Conservation (phyloP, 1,140 invertebrate species). For the Drosophila truncata region DNA sequence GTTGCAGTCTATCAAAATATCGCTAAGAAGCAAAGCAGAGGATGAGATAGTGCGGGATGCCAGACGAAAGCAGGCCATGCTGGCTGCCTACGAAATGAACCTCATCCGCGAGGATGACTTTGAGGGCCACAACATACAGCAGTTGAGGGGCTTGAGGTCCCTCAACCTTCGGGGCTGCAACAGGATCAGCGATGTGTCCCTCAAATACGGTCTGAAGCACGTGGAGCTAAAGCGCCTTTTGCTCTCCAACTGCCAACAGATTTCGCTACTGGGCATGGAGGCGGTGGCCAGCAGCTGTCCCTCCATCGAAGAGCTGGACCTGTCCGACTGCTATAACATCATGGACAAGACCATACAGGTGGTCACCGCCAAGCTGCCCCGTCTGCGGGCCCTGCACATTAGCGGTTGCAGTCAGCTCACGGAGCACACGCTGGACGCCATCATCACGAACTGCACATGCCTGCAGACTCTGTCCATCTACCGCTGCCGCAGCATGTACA, state of each 20-base stretch:
- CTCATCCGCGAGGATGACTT: constrained; percentile 85
- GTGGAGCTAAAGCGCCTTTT: constrained; percentile 86
- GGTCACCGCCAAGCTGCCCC: constrained; percentile 87
- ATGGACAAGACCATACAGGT: constrained; percentile 88
- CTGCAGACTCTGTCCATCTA: constrained; percentile 76
- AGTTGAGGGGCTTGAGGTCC: constrained; percentile 87
- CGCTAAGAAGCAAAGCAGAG: constrained; percentile 88
- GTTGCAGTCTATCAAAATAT: constrained; percentile 86
- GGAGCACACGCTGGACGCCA: constrained; percentile 87
- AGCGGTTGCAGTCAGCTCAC: constrained; percentile 90
- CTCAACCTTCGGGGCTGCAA: constrained; percentile 89
- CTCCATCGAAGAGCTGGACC: constrained; percentile 89
- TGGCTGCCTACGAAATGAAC: constrained; percentile 87
- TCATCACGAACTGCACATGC: constrained; percentile 87
- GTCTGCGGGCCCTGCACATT: constrained; percentile 88
- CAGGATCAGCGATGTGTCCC: constrained; percentile 89
- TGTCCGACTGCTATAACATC: constrained; percentile 89
- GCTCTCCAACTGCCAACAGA: constrained; percentile 89
- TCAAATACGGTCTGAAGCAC: constrained; percentile 89
- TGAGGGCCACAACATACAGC: constrained; percentile 87
- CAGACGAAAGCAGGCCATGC: constrained; percentile 87
- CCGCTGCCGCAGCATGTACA: constrained; percentile 80
- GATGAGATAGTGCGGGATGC: constrained; percentile 89
- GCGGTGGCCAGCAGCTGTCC: constrained; percentile 88
- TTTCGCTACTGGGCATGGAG: constrained; percentile 88